Conservation (phyloP, 1,140 invertebrate genomes). For the Latrodectus geometricus region DNA sequence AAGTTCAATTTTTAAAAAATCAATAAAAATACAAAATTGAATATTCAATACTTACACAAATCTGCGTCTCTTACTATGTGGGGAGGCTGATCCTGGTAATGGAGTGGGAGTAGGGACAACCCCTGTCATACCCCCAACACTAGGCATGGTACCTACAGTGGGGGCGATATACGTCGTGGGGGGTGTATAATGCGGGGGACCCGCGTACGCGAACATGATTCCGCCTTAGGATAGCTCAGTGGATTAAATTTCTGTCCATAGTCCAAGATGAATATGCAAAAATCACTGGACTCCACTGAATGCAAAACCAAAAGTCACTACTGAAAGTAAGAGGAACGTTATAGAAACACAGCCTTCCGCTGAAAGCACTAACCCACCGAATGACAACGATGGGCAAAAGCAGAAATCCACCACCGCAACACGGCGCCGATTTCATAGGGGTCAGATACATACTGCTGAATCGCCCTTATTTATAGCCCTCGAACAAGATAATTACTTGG, state of each 20-base stretch:
- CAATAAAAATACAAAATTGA: too few relatives aligned
- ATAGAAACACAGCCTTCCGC: conserved; percentile 16
- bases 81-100: conserved; percentile 37
- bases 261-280: background rate
- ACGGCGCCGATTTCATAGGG: conserved; percentile 25
- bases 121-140: conserved; percentile 46
- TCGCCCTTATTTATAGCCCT: background rate
- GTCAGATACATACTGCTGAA: background rate
- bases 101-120: conserved; percentile 35
- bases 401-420: conserved; percentile 41
- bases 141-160: conserved; percentile 51
- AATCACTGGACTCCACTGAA: conserved; percentile 6
- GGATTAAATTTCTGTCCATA: background rate
- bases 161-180: conserved; percentile 60
- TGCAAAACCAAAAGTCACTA: background rate
- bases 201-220: conserved; percentile 61
- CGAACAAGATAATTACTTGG: background rate
- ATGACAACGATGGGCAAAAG: conserved; percentile 25
- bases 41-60: conserved; percentile 59
- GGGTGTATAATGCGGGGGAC: conserved; percentile 61
- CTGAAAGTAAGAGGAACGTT: conserved; percentile 27
- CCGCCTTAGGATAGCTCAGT: background rate
- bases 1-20: too few relatives aligned
- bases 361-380: conserved; percentile 24
- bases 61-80: conserved; percentile 56